These are phyloP conservation scores for Lepus timidus DNA, from an alignment of 2,113 vertebrate genomes.

Conservation along the genomic window DNA sequence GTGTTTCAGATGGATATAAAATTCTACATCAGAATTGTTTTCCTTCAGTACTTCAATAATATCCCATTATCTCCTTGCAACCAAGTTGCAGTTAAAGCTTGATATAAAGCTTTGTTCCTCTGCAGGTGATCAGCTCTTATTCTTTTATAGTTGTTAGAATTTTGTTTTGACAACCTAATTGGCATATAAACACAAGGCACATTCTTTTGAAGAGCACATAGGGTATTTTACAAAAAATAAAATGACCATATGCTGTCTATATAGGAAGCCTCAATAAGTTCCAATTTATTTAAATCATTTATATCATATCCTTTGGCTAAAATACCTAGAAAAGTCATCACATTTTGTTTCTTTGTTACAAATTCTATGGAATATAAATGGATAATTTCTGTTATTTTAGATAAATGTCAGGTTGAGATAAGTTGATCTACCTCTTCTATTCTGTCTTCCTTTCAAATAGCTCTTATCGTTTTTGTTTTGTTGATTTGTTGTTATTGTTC, in stretches of 20 bases:
- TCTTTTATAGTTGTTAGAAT: constrained; percentile 18
- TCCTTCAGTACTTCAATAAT: constrained; percentile 25
- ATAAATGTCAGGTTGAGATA: constrained; percentile 4
- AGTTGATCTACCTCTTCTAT: not conserved
- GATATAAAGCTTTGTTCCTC: constrained; percentile 10
- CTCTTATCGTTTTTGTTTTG: not conserved
- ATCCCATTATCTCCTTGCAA: not conserved
- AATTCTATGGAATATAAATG: not conserved
- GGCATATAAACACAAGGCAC: not conserved
- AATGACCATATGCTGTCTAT: not conserved
- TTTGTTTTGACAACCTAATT: constrained; percentile 30
- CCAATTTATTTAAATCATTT: constrained; percentile 56
- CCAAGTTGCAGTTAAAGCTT: not conserved
- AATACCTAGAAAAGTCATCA: not conserved
- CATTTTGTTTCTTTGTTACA: constrained; percentile 7
- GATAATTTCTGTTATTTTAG: constrained; percentile 40
- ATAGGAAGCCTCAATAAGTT: not conserved
- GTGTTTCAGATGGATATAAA: not conserved
- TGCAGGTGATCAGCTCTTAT: not conserved
- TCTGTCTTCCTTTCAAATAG: not conserved
- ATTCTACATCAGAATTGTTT: constrained; percentile 15
- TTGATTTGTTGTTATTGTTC: not conserved
- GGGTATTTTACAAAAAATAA: constrained; percentile 36
- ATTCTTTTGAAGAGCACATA: not conserved
- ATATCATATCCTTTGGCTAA: not conserved